Percentiles rank a stretch among this genome's conserved stretches.
Conservation (phyloP, 2,113 vertebrate species). For the Trematomus loennbergii region DNA sequence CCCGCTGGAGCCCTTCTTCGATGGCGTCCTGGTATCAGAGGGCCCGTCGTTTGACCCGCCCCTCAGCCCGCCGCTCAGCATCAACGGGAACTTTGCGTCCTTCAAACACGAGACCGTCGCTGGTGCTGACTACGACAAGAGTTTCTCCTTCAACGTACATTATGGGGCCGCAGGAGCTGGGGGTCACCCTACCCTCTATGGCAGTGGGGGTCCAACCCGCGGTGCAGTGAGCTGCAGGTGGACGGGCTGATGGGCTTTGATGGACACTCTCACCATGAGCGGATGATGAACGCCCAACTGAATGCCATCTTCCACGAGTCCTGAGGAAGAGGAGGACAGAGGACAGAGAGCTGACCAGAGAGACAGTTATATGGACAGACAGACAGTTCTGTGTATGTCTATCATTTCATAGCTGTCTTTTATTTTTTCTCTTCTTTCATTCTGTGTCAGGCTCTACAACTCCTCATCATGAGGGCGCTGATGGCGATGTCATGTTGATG, state of each 20-base stretch:
- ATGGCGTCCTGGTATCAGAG: constrained; percentile 91
- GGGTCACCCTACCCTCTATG: constrained; percentile 88
- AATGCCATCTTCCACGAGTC: constrained; percentile 98
- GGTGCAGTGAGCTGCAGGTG: constrained; percentile 90
- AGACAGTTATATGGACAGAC: constrained; percentile 32
- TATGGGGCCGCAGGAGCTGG: constrained; percentile 87
- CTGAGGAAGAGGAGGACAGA: constrained; percentile 64
- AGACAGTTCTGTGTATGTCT: constrained; percentile 31
- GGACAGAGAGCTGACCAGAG: constrained; percentile 21
- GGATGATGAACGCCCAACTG: constrained; percentile 94
- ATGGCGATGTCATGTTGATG: constrained; percentile 21
- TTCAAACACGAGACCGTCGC: constrained; percentile 92
- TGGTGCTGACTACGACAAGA: constrained; percentile 91
- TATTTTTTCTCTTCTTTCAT: constrained; percentile 23
- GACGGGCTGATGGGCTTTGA: constrained; percentile 94
- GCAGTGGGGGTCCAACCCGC: constrained; percentile 78
- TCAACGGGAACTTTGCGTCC: constrained; percentile 98
- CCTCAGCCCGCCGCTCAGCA: constrained; percentile 96
- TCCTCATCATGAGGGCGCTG: constrained; percentile 3
- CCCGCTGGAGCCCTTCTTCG: constrained; percentile 94
- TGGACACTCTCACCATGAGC: constrained; percentile 94
- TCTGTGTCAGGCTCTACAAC: constrained; percentile 27
- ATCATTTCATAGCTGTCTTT: constrained; percentile 40
- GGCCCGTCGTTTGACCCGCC: constrained; percentile 94
- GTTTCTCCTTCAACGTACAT: constrained; percentile 94